These are phyloP conservation scores for Isurus oxyrinchus DNA, from an alignment of 2,113 vertebrate genomes.

Conservation along the genomic window DNA sequence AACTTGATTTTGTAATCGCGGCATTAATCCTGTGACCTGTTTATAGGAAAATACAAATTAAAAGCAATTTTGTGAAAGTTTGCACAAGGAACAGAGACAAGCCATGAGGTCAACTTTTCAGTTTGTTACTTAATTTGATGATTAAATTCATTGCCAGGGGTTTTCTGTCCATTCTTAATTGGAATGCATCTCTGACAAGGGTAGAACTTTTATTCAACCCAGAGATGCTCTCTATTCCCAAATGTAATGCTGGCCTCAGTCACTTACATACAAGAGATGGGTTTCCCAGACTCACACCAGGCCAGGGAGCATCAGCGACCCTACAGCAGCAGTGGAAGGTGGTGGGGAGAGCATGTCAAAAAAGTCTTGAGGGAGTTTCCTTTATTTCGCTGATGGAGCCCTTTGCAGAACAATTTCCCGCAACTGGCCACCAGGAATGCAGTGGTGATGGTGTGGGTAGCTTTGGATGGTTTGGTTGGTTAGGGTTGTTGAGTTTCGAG, in stretches of 20 bases:
- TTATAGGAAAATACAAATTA: slow-evolving; percentile 12
- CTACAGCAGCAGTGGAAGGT: neutral
- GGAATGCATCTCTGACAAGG: neutral
- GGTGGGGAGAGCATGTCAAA: neutral
- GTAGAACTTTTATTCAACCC: neutral
- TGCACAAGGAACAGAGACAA: neutral
- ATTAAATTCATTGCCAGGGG: neutral
- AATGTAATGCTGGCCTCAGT: neutral
- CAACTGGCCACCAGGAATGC: neutral
- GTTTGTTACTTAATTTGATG: neutral
- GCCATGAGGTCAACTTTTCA: neutral
- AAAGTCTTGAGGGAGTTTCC: neutral
- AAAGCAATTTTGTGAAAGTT: neutral
- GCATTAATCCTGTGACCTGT: slow-evolving; percentile 70
- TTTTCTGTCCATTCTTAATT: neutral
- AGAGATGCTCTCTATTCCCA: neutral
- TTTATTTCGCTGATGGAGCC: neutral
- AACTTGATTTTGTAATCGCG: slow-evolving; percentile 73
- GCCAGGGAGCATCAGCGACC: neutral
- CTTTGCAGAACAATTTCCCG: neutral
- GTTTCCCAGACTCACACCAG: neutral
- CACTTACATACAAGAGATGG: neutral
- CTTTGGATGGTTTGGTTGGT: neutral
- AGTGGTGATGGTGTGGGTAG: neutral
- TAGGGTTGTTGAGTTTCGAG: neutral